Evolutionary conservation across 2,888 invertebrate species (phyloP).

Genomic region (Penaeus monodon): DNA sequence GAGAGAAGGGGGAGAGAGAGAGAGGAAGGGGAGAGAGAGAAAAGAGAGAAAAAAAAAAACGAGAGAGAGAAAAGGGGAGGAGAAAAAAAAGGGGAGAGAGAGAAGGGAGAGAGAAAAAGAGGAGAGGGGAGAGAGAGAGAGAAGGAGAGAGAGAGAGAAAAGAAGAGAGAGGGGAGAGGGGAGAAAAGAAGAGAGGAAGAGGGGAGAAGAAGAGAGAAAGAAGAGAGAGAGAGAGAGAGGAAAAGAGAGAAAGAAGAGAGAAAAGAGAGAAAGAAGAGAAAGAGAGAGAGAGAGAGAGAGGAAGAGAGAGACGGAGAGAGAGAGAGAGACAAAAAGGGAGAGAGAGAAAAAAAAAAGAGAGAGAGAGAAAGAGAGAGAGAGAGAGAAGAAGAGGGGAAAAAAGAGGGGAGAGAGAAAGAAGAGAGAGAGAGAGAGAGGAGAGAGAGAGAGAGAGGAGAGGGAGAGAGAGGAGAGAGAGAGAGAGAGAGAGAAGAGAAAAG

Average conservation of each 20-base stretch:
- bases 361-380: not conserved
- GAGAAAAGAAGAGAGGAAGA: not conserved
- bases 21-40: not conserved
- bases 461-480: too few relatives aligned
- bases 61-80: not conserved
- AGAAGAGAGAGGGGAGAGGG: not conserved
- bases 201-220: not conserved
- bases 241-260: not conserved
- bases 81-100: not conserved
- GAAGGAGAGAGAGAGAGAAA: not conserved
- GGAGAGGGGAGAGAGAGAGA: not conserved
- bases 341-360: rapidly evolving
- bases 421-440: too few relatives aligned
- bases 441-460: too few relatives aligned
- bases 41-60: too few relatives aligned
- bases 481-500: too few relatives aligned
- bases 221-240: not conserved
- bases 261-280: not conserved
- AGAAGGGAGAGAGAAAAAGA: not conserved
- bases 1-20: not conserved
- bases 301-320: too few relatives aligned
- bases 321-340: too few relatives aligned
- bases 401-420: not conserved
- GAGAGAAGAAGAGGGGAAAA: too few relatives aligned
- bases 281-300: too few relatives aligned